Evolutionary conservation across 53 echinoderm and acorn worm genomes (phyloP), one percentile per base, ranked within the genome.

Genomic region (Stichopus horrens): DNA sequence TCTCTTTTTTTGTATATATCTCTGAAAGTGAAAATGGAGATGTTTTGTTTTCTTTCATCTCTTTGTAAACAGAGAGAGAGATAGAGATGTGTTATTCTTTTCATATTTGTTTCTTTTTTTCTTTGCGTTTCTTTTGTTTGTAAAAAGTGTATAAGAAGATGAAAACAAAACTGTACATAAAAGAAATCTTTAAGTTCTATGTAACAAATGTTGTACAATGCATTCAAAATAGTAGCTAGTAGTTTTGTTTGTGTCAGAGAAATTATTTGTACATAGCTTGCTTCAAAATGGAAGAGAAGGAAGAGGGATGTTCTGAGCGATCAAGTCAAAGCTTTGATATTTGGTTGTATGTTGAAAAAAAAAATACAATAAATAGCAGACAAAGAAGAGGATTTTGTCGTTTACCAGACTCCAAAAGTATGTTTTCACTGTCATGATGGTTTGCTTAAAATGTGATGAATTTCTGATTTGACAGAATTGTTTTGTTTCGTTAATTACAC

Each of bases 111-210:
- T 37, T 37, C 37, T 63, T 63, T 63, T 63, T 63, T 63, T 63
- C 16, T 63, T 63, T 59, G 1, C 14, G 0, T 60, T 60, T 54
- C n/a, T 78, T 53, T 78, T 79, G 79, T 79, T 79, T 79, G 79
- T 79, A 79, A 79, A 79, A 79, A 79, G 79, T 79, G 79, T 79
- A 79, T 53, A 79, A 79, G 79, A 79, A 55, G 9, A 79, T 23
- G 52, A 55, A 79, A 53, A 52, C 51, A 79, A 78, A 79, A 55
- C n/a, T 79, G 79, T 79, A 79, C 19, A 79, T 79, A 79, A 79
- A 13, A 79, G 79, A 79, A 79, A 79, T 55, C 16, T 79, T 77
- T 79, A 79, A 8, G 79, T 79, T 79, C 52, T 79, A 79, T 79
- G 79, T 54, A 55, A 52, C 52, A 63, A 9, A 63, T 6, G 63